Evolutionary conservation across 2,888 invertebrate genomes (phyloP).

Genomic region (Plebejus anna): DNA sequence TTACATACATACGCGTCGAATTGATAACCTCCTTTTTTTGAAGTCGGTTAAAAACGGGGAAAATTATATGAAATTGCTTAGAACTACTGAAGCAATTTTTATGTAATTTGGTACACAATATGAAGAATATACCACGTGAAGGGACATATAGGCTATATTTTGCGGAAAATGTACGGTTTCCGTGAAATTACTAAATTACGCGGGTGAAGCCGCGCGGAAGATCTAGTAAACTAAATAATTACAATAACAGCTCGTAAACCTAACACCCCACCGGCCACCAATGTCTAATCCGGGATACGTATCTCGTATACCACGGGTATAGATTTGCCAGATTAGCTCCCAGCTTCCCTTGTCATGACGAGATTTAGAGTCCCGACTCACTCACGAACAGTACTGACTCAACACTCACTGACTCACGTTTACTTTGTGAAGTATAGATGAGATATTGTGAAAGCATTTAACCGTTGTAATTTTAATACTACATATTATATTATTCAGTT

Average conservation of each 20-base stretch:
- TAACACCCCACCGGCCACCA: neutral
- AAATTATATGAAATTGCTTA: too few relatives aligned
- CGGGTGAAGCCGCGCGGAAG: too few relatives aligned
- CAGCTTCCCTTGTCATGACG: slow-evolving; percentile 51
- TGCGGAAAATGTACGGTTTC: too few relatives aligned
- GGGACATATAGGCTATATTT: too few relatives aligned
- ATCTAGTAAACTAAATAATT: neutral
- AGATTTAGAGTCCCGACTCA: slow-evolving; percentile 61
- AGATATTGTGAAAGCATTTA: slow-evolving; percentile 21
- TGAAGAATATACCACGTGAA: too few relatives aligned
- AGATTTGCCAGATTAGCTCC: slow-evolving; percentile 48
- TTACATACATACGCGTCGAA: too few relatives aligned
- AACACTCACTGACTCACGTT: slow-evolving; percentile 37
- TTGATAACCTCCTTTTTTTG: too few relatives aligned
- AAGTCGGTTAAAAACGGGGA: too few relatives aligned
- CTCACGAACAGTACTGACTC: slow-evolving; percentile 48
- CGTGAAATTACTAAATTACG: too few relatives aligned
- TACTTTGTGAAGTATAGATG: slow-evolving; percentile 33
- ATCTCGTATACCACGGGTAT: slow-evolving; percentile 53
- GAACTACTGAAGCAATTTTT: too few relatives aligned
- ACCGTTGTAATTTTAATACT: neutral
- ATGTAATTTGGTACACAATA: too few relatives aligned
- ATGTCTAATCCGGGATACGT: neutral
- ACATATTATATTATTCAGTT: neutral
- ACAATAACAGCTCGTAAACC: slow-evolving; percentile 3